phyloP scores from a whole-genome alignment of 2,888 invertebrate genomes.

The Clitarchus hookeri region DNA sequence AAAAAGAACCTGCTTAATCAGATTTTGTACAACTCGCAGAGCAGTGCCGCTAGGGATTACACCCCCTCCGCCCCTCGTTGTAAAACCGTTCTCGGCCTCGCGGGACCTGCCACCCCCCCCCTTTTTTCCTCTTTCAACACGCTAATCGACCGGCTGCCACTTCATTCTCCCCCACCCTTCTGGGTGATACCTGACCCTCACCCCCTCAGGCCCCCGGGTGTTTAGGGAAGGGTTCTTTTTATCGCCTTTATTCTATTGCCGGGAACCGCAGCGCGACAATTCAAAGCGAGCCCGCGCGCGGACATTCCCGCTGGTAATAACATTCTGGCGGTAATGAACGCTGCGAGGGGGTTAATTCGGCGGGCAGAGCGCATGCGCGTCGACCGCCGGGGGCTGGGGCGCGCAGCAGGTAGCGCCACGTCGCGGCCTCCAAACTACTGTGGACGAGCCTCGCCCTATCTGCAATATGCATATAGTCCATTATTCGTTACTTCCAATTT shows the following conservation, averaged over 20 bases:
- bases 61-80: not conserved
- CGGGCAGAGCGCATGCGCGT: too few species aligned
- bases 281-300: not conserved
- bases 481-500: too few species aligned
- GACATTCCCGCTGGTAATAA: not conserved
- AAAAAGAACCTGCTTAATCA: not conserved
- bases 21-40: not conserved
- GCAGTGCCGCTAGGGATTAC: not conserved
- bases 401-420: too few species aligned
- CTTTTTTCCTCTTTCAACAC: too few species aligned
- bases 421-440: too few species aligned
- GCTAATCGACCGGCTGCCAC: not conserved
- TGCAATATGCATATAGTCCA: too few species aligned
- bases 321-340: conserved; percentile 14
- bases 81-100: not conserved
- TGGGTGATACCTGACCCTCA: not conserved
- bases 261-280: not conserved
- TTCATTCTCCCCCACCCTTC: not conserved
- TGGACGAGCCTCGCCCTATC: too few species aligned
- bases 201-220: not conserved
- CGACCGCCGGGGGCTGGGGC: too few species aligned
- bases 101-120: not conserved
- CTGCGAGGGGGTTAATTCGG: not conserved
- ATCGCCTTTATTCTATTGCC: conserved; percentile 2
- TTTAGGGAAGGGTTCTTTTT: not conserved